Evolutionary conservation across 2,797 vertebrate species (phyloP).

Genomic region (Parauchenoglanis punctatus): DNA sequence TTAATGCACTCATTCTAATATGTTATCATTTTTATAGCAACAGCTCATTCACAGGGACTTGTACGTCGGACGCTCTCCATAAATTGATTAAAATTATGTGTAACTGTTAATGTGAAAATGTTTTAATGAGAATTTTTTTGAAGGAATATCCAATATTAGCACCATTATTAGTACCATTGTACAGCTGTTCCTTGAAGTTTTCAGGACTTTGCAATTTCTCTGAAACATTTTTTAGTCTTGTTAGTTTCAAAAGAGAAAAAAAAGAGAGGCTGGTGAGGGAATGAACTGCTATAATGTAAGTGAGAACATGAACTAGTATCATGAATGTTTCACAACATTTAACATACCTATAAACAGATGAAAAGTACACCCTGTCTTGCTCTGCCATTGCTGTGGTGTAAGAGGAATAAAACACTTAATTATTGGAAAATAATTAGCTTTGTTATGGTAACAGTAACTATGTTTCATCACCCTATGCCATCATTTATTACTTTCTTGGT

Average conservation of each 20-base stretch:
- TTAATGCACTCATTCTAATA: slow-evolving; percentile 2
- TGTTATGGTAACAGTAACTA: not conserved
- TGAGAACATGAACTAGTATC: not conserved
- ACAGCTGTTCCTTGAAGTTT: too few relatives aligned
- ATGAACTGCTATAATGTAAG: not conserved
- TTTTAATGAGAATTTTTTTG: not conserved
- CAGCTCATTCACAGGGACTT: not conserved
- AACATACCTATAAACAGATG: too few relatives aligned
- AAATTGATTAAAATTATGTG: not conserved
- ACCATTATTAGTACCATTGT: too few relatives aligned
- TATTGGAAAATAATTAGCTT: not conserved
- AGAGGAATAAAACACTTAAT: not conserved
- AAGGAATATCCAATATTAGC: too few relatives aligned
- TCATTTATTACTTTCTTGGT: not conserved
- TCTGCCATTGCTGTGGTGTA: not conserved
- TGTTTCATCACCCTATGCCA: not conserved
- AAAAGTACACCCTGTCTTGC: not conserved
- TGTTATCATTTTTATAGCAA: not conserved
- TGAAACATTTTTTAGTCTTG: too few relatives aligned
- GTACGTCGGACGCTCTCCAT: not conserved
- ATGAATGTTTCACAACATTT: not conserved
- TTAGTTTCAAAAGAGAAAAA: too few relatives aligned
- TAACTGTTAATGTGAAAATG: not conserved
- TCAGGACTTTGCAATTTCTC: too few relatives aligned
- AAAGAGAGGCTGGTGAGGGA: not conserved